Conservation (phyloP, 2,888 invertebrate genomes). For the Acrobasis repandana region DNA sequence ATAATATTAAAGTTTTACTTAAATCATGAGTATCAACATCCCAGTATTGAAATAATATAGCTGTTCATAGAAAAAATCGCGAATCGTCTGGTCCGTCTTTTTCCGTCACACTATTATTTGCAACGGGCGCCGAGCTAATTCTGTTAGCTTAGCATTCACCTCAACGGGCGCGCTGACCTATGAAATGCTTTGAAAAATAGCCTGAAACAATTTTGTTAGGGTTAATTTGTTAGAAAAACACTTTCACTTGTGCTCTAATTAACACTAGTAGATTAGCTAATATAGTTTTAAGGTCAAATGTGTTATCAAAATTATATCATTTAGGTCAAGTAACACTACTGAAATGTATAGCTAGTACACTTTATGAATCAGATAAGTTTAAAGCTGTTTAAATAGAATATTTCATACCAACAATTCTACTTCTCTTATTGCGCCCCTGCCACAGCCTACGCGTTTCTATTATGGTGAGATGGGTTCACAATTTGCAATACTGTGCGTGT, state of each 20-base stretch:
- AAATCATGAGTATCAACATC: too few relatives aligned
- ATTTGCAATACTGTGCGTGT: too few relatives aligned
- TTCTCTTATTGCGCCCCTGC: neutral
- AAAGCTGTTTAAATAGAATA: neutral
- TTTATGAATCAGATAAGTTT: too few relatives aligned
- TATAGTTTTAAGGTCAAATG: neutral
- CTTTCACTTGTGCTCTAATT: conserved; percentile 2
- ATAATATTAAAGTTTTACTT: too few relatives aligned
- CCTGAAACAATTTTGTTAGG: conserved; percentile 7
- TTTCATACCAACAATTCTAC: neutral
- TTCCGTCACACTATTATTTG: conserved; percentile 49
- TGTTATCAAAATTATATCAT: conserved; percentile 4
- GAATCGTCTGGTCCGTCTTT: conserved; percentile 52
- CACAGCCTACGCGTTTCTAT: neutral
- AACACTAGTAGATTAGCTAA: neutral
- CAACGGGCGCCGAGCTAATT: conserved; percentile 49
- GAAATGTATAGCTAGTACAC: neutral
- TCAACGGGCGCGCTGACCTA: conserved; percentile 40
- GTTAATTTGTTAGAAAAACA: neutral
- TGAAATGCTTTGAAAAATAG: conserved; percentile 36
- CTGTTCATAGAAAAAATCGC: conserved; percentile 34
- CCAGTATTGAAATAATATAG: neutral
- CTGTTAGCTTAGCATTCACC: conserved; percentile 47
- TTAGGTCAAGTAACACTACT: neutral
- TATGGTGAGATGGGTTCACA: too few relatives aligned